Base-by-base conservation (phyloP, 2,888 invertebrate species). In the Cacoxenus indagator region DNA sequence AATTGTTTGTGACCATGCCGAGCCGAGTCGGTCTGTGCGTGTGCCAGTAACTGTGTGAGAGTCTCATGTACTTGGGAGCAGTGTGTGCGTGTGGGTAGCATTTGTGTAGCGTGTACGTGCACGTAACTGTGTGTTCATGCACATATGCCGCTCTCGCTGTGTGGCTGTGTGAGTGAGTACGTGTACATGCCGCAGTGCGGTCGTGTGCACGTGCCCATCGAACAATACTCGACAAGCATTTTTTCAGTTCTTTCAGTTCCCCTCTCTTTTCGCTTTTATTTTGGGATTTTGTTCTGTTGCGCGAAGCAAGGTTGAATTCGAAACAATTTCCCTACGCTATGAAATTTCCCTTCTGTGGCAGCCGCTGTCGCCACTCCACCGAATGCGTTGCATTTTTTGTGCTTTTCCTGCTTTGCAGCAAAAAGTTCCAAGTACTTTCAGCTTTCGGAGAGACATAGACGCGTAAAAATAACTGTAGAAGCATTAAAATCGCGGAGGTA, bases 1-100 rank as follows among this genome's bases (percentile, higher is more conserved):
- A 37, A 37, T 83, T 81, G 77, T 80, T 78, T 77, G 78, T 73
- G 78, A 26, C 51, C 66, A 71, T 69, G 72, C 70, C 75, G 70
- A 73, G 54, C 67, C 70, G 65, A 46, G 68, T 69, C 29, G 59
- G 37, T 17, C n/a, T 57, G 9, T 29, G 57, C 17, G 9, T 29
- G 29, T 29, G 26, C 37, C 37, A 37, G 37, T 37, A 37, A 11
- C 37, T 37, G 37, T 37, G 37, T 37, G 37, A 37, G 37, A 8
- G 37, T 11, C 14, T 37, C 37, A 14, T 37, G 14, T 37, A 37
- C 37, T 8, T 37, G 37, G n/a, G n/a, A n/a, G n/a, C n/a, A n/a
- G n/a, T n/a, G n/a, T n/a, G n/a, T n/a, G n/a, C n/a, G n/a, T n/a
- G n/a, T n/a, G n/a, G n/a, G n/a, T n/a, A n/a, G n/a, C n/a, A n/a